phyloP scores from a whole-genome alignment of 2,888 invertebrate species.

The Thera britannica region DNA sequence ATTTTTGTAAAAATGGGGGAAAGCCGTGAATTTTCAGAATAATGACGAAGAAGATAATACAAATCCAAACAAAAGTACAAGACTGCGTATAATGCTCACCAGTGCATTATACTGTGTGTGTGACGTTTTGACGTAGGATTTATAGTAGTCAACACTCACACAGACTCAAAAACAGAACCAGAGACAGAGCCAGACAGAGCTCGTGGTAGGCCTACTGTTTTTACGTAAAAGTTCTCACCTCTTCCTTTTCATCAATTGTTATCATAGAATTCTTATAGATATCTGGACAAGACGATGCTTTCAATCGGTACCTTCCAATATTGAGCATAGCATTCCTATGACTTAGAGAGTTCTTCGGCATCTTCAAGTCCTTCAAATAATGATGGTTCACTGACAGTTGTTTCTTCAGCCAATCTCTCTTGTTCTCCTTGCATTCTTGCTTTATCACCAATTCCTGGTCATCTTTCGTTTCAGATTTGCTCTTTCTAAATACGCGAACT shows the following conservation, averaged over 20 bases:
- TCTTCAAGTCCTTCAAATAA: slow-evolving; percentile 88
- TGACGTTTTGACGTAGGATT: too few relatives aligned
- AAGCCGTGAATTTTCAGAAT: too few relatives aligned
- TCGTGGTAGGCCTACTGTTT: too few relatives aligned
- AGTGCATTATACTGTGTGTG: too few relatives aligned
- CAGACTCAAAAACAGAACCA: too few relatives aligned
- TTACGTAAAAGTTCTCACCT: slow-evolving; percentile 79
- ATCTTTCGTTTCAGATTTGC: slow-evolving; percentile 62
- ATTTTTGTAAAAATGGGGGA: too few relatives aligned
- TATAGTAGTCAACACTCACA: too few relatives aligned
- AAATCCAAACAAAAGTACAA: too few relatives aligned
- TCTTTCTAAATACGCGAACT: slow-evolving; percentile 54
- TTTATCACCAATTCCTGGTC: slow-evolving; percentile 67
- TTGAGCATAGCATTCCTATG: slow-evolving; percentile 94
- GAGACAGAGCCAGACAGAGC: too few relatives aligned
- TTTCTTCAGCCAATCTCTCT: slow-evolving; percentile 77
- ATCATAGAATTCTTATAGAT: slow-evolving; percentile 96
- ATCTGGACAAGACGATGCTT: slow-evolving; percentile 96
- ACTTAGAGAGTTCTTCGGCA: slow-evolving; percentile 92
- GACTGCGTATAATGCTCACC: too few relatives aligned
- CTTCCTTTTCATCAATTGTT: slow-evolving; percentile 90
- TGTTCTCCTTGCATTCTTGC: slow-evolving; percentile 73
- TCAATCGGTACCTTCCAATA: slow-evolving; percentile 91
- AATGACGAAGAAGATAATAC: too few relatives aligned
- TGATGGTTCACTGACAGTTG: slow-evolving; percentile 86